phyloP scores from a whole-genome alignment of 1,140 invertebrate genomes.

The Bursaphelenchus mucronatus region DNA sequence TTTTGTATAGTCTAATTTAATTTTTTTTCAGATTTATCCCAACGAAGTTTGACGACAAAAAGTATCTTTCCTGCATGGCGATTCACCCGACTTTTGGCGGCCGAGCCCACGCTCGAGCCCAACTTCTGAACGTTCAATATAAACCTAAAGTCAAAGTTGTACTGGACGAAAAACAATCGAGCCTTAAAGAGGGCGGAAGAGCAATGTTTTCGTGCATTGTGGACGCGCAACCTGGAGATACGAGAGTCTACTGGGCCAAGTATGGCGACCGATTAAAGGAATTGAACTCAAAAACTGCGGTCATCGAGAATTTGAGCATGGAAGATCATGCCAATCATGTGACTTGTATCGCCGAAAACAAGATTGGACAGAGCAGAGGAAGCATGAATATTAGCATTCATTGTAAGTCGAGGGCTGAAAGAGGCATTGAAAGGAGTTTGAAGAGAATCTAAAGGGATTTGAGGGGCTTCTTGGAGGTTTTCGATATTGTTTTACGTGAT shows the following conservation, averaged over 20 bases:
- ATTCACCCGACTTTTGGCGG: conserved; percentile 21
- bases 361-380: conserved; percentile 17
- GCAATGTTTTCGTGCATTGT: conserved; percentile 22
- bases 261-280: conserved; percentile 16
- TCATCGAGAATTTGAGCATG: conserved; percentile 20
- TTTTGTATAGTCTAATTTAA: no score
- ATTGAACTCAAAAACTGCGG: conserved; percentile 18
- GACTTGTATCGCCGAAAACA: conserved; percentile 23
- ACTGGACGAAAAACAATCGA: conserved; percentile 19
- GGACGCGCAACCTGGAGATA: conserved; percentile 22
- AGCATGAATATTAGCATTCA: conserved; percentile 18
- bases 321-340: conserved; percentile 23
- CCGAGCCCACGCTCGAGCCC: background rate
- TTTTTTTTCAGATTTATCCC: conserved; percentile 14
- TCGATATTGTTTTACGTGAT: no score
- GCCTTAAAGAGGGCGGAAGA: conserved; percentile 20
- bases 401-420: conserved; percentile 5
- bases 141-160: conserved; percentile 22
- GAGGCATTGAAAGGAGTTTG: no score
- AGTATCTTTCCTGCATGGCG: conserved; percentile 19
- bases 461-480: no score
- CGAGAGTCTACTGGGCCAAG: conserved; percentile 7
- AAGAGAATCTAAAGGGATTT: no score
- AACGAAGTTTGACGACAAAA: conserved; percentile 17
- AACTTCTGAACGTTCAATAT: conserved; percentile 18